These are phyloP conservation scores for Mixornis gularis DNA, from an alignment of 2,113 vertebrate species.

Conservation along the genomic window DNA sequence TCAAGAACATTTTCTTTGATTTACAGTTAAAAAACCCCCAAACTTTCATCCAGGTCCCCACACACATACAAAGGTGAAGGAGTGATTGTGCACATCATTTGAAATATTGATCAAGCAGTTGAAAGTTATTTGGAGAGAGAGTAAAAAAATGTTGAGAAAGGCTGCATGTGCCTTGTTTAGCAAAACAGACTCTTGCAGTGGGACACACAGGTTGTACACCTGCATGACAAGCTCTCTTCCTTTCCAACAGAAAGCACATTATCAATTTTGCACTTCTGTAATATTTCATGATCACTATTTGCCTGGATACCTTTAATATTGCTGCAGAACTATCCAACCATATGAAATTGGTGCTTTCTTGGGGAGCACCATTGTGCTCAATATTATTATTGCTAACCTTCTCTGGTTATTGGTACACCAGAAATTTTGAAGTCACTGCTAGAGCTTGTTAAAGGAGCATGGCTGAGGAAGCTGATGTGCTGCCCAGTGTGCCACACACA, in stretches of 20 bases:
- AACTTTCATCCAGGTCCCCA: not conserved
- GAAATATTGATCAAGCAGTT: constrained; percentile 4
- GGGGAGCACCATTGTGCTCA: not conserved
- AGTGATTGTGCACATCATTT: not conserved
- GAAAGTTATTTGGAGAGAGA: not conserved
- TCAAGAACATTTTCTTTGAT: not conserved
- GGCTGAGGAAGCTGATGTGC: not conserved
- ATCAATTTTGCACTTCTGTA: not conserved
- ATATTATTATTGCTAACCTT: not conserved
- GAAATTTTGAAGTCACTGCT: not conserved
- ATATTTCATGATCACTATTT: not conserved
- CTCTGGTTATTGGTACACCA: not conserved
- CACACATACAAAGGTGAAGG: not conserved
- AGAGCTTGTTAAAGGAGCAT: not conserved
- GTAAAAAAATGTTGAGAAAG: not conserved
- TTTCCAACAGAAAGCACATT: not conserved
- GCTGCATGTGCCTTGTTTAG: not conserved
- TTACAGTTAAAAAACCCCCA: not conserved
- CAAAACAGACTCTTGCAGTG: not conserved
- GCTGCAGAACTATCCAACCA: not conserved
- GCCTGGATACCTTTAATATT: not conserved
- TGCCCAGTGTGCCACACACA: accelerated
- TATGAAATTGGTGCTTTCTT: not conserved
- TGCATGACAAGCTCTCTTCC: not conserved
- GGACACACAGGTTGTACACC: not conserved